Conservation (phyloP, 2,888 invertebrate species). For the Dendrolimus pini region DNA sequence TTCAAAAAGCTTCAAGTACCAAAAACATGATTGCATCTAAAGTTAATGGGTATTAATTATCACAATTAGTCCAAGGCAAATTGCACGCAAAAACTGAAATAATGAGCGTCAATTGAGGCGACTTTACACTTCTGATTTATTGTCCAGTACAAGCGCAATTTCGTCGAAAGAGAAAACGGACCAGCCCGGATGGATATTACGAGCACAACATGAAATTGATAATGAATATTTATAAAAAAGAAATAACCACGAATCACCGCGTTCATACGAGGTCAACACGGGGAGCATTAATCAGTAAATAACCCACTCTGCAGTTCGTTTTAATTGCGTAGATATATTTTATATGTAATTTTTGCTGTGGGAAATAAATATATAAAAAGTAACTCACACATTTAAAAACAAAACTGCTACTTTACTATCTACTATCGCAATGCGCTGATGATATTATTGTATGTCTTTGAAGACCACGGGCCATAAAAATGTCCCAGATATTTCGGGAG, state of each 20-base stretch:
- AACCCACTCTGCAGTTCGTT: conserved; percentile 26
- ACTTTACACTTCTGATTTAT: conserved; percentile 76
- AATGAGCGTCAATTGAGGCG: conserved; percentile 73
- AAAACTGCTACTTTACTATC: too few relatives aligned
- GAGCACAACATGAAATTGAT: conserved; percentile 67
- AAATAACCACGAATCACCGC: conserved; percentile 57
- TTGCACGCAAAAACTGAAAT: conserved; percentile 69
- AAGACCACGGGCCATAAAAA: too few relatives aligned
- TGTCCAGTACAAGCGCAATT: conserved; percentile 68
- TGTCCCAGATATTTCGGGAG: too few relatives aligned
- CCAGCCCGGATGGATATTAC: conserved; percentile 66
- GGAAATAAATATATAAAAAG: too few relatives aligned
- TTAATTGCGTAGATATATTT: too few relatives aligned
- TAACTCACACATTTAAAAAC: too few relatives aligned
- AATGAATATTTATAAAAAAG: conserved; percentile 74
- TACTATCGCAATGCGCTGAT: too few relatives aligned
- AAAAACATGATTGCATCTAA: conserved; percentile 37
- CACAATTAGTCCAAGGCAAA: conserved; percentile 73
- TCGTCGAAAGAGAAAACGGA: conserved; percentile 75
- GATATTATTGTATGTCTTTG: too few relatives aligned
- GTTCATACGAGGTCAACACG: conserved; percentile 51
- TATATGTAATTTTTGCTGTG: too few relatives aligned
- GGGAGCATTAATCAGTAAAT: conserved; percentile 67
- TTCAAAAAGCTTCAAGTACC: background rate
- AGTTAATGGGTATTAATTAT: conserved; percentile 71